These are phyloP conservation scores for Seira sanloemensis DNA, from an alignment of 2,888 invertebrate species.

Conservation along the genomic window DNA sequence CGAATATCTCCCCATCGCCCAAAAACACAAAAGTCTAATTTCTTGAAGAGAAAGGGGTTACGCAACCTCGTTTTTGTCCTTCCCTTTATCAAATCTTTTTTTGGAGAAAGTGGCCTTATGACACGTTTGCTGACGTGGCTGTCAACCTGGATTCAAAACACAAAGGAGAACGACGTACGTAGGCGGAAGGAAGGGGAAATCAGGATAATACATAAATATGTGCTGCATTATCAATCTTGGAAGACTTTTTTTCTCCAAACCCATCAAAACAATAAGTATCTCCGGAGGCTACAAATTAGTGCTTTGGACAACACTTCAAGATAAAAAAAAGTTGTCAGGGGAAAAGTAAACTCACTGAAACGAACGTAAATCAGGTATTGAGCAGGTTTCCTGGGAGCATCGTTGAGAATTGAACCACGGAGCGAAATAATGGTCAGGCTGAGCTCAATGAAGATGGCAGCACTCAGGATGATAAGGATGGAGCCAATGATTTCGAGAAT, in stretches of 20 bases:
- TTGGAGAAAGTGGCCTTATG: too few species aligned
- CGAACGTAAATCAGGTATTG: conserved; percentile 87
- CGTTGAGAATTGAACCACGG: conserved; percentile 87
- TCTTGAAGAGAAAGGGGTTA: too few species aligned
- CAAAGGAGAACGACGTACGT: neutral
- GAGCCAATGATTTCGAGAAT: conserved; percentile 80
- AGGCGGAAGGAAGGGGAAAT: too few species aligned
- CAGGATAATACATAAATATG: too few species aligned
- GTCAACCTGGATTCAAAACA: too few species aligned
- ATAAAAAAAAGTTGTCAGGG: neutral
- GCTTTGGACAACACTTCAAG: neutral
- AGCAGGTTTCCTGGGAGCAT: conserved; percentile 84
- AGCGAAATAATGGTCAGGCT: conserved; percentile 85
- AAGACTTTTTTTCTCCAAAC: neutral
- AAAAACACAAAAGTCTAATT: too few species aligned
- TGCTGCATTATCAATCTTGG: neutral
- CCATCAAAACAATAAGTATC: too few species aligned
- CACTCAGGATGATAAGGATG: conserved; percentile 74
- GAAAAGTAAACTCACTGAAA: conserved; percentile 82
- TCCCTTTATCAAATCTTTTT: too few species aligned
- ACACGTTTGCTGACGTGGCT: too few species aligned
- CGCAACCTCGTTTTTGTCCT: too few species aligned
- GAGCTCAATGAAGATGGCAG: conserved; percentile 80
- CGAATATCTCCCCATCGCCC: too few species aligned
- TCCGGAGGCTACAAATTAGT: neutral